A percentile compares a stretch with the other conserved stretches of the same genome.
These are phyloP conservation scores for Meandrusa payeni DNA, from an alignment of 2,888 invertebrate genomes.

Conservation along the genomic window DNA sequence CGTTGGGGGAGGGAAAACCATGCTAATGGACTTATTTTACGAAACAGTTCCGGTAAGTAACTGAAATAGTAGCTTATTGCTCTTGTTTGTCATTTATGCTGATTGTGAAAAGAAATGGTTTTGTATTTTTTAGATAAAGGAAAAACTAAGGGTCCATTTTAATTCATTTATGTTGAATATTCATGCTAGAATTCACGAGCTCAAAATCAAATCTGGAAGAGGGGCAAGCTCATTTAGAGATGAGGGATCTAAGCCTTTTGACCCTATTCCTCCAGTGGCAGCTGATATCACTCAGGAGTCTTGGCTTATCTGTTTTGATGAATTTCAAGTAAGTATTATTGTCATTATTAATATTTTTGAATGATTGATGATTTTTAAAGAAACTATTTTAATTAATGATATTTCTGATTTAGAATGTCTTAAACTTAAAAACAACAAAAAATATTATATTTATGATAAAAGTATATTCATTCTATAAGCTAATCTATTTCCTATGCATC, in stretches of 20 bases:
- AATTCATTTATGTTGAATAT: constrained; percentile 98
- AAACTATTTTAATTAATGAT: too few species aligned
- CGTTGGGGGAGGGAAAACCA: constrained; percentile 98
- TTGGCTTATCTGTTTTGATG: constrained; percentile 98
- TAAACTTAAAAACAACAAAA: too few species aligned
- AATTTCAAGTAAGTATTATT: constrained; percentile 93
- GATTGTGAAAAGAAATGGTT: constrained; percentile 5
- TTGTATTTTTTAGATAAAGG: constrained; percentile 76
- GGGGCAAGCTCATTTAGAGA: constrained; percentile 71
- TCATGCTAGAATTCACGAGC: constrained; percentile 92
- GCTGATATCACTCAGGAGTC: constrained; percentile 90
- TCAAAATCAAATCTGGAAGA: constrained; percentile 83
- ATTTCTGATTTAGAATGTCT: too few species aligned
- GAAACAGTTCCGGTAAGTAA: constrained; percentile 75
- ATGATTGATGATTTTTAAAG: too few species aligned
- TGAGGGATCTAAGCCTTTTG: constrained; percentile 82
- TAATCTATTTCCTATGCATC: too few species aligned
- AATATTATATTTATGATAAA: too few species aligned
- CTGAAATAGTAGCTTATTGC: not conserved
- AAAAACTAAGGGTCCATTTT: constrained; percentile 94
- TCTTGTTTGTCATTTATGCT: not conserved
- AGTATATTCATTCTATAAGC: too few species aligned
- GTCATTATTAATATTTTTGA: too few species aligned
- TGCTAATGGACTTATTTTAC: constrained; percentile 99
- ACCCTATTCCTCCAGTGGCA: constrained; percentile 97